These are phyloP conservation scores for Ypsolopha scabrella DNA, from an alignment of 2,888 invertebrate genomes.

Conservation along the genomic window DNA sequence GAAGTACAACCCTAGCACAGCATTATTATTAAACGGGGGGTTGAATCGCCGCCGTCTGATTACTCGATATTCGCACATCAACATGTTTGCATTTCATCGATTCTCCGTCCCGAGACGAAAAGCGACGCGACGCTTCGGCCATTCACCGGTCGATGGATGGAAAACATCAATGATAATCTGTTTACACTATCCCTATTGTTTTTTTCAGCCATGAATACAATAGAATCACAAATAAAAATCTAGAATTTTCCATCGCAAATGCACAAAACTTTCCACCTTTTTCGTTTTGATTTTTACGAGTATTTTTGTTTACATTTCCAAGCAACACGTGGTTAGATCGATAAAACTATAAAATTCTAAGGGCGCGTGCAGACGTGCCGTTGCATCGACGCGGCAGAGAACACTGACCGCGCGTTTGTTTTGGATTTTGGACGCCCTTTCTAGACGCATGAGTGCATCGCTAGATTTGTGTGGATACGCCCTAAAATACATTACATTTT, in stretches of 20 bases:
- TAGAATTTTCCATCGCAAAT: background rate
- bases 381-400: slow-evolving; percentile 53
- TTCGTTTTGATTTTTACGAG: background rate
- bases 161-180: background rate
- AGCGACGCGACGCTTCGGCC: slow-evolving; percentile 13
- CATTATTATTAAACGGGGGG: slow-evolving; percentile 7
- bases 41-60: background rate
- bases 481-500: background rate
- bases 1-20: slow-evolving; percentile 12
- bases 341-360: background rate
- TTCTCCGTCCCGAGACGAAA: slow-evolving; percentile 31
- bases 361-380: slow-evolving; percentile 28
- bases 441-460: background rate
- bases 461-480: background rate
- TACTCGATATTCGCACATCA: slow-evolving; percentile 50
- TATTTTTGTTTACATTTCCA: background rate
- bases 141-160: background rate
- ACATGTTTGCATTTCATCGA: slow-evolving; percentile 60
- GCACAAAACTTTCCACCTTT: background rate
- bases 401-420: slow-evolving; percentile 50
- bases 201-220: too few relatives aligned
- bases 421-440: slow-evolving; percentile 4
- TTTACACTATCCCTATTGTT: background rate
- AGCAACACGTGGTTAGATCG: background rate
- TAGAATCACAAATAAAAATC: too few relatives aligned